A percentile compares a stretch with the other conserved stretches of the same genome.
These are phyloP conservation scores for Scomber colias DNA, from an alignment of 2,113 vertebrate genomes.

Conservation along the genomic window DNA sequence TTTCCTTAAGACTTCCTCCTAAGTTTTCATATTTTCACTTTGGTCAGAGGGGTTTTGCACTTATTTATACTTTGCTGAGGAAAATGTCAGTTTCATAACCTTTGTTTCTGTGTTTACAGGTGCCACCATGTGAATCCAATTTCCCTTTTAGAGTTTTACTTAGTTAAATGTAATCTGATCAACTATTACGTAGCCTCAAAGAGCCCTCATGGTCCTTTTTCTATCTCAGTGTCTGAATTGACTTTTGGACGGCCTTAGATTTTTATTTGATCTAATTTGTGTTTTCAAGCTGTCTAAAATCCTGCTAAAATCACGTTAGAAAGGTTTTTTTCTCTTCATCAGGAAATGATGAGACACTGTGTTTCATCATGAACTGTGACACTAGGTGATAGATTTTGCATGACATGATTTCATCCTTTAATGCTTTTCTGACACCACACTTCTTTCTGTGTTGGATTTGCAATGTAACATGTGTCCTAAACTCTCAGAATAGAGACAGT, in stretches of 20 bases:
- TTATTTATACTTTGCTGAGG: not conserved
- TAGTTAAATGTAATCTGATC: slow-evolving; percentile 58
- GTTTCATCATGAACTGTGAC: not conserved
- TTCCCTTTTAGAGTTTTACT: slow-evolving; percentile 27
- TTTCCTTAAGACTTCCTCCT: no score
- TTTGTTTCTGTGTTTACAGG: slow-evolving; percentile 27
- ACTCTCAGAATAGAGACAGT: not conserved
- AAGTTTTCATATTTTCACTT: not conserved
- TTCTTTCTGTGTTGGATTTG: not conserved
- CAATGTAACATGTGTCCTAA: not conserved
- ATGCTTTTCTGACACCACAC: not conserved
- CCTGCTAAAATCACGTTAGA: not conserved
- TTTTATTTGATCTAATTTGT: not conserved
- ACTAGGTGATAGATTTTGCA: not conserved
- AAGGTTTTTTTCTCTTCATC: not conserved
- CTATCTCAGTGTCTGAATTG: not conserved
- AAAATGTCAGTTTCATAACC: slow-evolving; percentile 8
- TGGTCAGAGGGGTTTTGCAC: not conserved
- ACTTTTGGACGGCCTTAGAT: slow-evolving; percentile 1
- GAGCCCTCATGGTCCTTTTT: not conserved
- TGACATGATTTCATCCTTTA: slow-evolving; percentile 1
- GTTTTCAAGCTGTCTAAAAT: not conserved
- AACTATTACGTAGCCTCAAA: not conserved
- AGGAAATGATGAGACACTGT: not conserved
- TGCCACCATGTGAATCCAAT: slow-evolving; percentile 52